Evolutionary conservation across 2,797 vertebrate species (phyloP).

Genomic region (Lepidocolaptes lacrymiger): DNA sequence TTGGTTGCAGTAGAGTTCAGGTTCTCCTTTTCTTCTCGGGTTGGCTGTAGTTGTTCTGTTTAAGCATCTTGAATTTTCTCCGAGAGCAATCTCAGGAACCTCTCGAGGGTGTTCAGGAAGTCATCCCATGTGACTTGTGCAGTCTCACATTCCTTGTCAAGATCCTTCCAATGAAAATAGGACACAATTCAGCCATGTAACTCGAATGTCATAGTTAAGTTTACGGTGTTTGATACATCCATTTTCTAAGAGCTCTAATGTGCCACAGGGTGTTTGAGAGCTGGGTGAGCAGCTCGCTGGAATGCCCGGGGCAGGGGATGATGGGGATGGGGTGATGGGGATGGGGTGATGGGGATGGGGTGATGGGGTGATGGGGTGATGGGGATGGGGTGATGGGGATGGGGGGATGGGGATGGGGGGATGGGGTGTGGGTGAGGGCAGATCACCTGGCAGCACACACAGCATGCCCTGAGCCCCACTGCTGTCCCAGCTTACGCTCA

Average conservation of each 20-base stretch:
- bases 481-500: background rate
- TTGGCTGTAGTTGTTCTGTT: background rate
- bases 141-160: background rate
- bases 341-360: background rate
- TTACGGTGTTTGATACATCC: background rate
- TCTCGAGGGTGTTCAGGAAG: background rate
- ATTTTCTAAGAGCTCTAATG: background rate
- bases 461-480: background rate
- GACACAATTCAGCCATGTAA: background rate
- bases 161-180: background rate
- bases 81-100: background rate
- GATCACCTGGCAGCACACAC: rapidly evolving
- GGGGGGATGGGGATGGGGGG: too few relatives aligned
- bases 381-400: background rate
- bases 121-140: background rate
- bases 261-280: background rate
- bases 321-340: background rate
- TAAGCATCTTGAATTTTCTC: background rate
- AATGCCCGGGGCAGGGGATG: background rate
- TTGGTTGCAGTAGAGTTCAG: background rate
- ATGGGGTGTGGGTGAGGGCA: background rate
- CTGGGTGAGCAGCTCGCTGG: background rate
- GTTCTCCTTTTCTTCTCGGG: background rate
- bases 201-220: background rate
- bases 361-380: rapidly evolving